Conservation (phyloP, 2,888 invertebrate species). For the Eristalis tenax region DNA sequence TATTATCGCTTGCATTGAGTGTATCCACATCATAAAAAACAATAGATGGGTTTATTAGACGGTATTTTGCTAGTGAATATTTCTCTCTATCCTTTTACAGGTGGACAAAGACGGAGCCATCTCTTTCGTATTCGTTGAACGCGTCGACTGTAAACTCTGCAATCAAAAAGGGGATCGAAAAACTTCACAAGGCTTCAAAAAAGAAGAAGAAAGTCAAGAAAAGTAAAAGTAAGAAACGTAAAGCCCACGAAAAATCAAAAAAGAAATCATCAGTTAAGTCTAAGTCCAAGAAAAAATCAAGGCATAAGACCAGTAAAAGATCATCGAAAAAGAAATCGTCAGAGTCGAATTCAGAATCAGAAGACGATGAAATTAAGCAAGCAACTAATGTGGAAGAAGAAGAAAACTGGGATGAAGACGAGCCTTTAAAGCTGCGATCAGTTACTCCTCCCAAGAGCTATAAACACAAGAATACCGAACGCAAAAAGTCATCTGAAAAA, state of each 20-base stretch:
- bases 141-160: conserved; percentile 1
- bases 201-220: conserved; percentile 37
- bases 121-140: conserved; percentile 56
- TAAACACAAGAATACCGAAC: conserved; percentile 51
- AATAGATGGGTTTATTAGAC: too few relatives aligned
- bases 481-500: conserved; percentile 7
- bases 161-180: conserved; percentile 49
- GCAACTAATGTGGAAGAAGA: conserved; percentile 25
- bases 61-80: background rate
- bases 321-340: background rate
- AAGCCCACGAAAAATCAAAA: conserved; percentile 45
- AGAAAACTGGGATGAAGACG: conserved; percentile 25
- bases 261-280: conserved; percentile 34
- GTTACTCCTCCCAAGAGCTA: conserved; percentile 60
- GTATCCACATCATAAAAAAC: too few relatives aligned
- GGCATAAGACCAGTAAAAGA: conserved; percentile 7
- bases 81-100: background rate
- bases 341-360: background rate
- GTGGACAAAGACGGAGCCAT: conserved; percentile 62
- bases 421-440: conserved; percentile 20
- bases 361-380: background rate
- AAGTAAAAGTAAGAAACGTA: conserved; percentile 36
- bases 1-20: background rate
- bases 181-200: conserved; percentile 39
- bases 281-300: conserved; percentile 43